Evolutionary conservation across 2,113 vertebrate genomes (phyloP), one percentile per base, ranked within the genome.

Genomic region (Andinoacara biseriatus): DNA sequence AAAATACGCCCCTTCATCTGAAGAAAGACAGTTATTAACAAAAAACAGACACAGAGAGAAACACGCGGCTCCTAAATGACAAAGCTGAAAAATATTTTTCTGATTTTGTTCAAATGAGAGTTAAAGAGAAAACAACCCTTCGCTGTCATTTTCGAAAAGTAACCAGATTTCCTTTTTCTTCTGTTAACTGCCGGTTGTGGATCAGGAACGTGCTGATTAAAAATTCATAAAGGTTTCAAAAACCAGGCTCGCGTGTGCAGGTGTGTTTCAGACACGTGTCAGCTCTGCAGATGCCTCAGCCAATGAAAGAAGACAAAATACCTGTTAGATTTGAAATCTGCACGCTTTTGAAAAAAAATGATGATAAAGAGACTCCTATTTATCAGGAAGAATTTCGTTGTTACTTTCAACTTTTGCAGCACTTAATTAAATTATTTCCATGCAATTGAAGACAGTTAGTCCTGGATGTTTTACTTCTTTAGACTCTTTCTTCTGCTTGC

Each of bases 31-130:
- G 43, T 18, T 26, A 2, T 54, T 5, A 1, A 13, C 13, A 3
- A 4, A 14, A 15, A 1, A 1, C 0, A 20, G 7, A 18, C 18
- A 3, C 1, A 17, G 38, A 67, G 7, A 65, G n/a, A 1, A 2
- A 40, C 8, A 63, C 7, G 38, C 61, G 2, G 3, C 60, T n/a
- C 38, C 33, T 63, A 40, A 63, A 40, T 15, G 61, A 40, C n/a
- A 65, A 65, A 43, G 38, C 62, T 40, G 38, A 65, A 65, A 26
- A 43, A 46, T 26, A 46, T 1, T 26, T 2, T 1, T 67, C 3
- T 67, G 63, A 67, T 67, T 67, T 46, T 10, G 46, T 6, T 67
- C 63, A 26, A 46, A 7, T 38, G 31, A 46, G 10, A 0, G 63
- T 46, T 38, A 46, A 46, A 67, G 24, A 49, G 17, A 8, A 49